These are phyloP conservation scores for Timema cristinae DNA, from an alignment of 2,888 invertebrate species.

Conservation along the genomic window DNA sequence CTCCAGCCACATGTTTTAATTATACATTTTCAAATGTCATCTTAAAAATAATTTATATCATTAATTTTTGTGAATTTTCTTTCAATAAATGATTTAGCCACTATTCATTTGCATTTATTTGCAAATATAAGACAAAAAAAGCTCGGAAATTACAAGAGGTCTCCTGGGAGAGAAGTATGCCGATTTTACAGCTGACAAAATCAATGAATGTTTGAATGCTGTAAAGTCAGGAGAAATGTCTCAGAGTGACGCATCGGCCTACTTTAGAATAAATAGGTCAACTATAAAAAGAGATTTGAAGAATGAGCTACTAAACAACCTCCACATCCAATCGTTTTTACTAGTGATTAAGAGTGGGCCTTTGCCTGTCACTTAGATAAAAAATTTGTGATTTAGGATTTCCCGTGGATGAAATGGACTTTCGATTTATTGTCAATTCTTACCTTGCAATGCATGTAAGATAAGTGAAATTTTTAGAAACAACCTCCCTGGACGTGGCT, in stretches of 20 bases:
- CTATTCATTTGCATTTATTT: not conserved
- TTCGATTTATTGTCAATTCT: constrained; percentile 30
- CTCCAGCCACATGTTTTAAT: not conserved
- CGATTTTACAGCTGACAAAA: not conserved
- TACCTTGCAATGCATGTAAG: constrained; percentile 30
- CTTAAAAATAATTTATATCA: not conserved
- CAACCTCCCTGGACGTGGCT: constrained; percentile 37
- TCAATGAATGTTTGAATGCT: not conserved
- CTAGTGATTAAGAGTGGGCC: not conserved
- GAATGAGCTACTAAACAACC: not conserved
- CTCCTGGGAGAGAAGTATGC: not conserved
- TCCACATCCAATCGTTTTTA: not conserved
- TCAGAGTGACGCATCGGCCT: not conserved
- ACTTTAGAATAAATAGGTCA: not conserved
- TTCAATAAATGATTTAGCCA: not conserved
- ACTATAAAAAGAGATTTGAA: not conserved
- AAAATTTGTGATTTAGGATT: constrained; percentile 33
- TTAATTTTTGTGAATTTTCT: not conserved
- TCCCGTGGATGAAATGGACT: constrained; percentile 32
- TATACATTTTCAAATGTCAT: not conserved
- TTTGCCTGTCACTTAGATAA: not conserved
- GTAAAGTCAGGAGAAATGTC: constrained; percentile 7
- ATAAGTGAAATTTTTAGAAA: constrained; percentile 32
- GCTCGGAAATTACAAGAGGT: not conserved
- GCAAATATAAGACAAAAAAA: not conserved